Evolutionary conservation across 2,888 invertebrate genomes (phyloP), one percentile per base, ranked within the genome.

Genomic region (Cataglyphis livida): DNA sequence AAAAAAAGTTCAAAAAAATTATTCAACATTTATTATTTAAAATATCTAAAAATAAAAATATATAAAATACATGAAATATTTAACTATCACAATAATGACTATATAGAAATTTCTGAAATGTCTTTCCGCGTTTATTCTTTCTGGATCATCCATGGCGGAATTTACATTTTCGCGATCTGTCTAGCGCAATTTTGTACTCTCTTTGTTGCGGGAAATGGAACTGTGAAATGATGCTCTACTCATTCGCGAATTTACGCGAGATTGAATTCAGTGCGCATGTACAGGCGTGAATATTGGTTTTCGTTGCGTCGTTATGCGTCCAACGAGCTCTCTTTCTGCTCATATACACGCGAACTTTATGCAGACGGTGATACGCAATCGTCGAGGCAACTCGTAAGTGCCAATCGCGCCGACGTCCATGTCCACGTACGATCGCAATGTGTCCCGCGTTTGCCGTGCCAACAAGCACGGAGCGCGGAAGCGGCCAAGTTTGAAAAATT

Each of bases 361-460:
- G 76, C 84, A 78, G 82, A 86, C 84, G 89, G 84, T 84, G 84
- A 87, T 85, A 89, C 83, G 83, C 89, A 85, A 89, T 89, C 84
- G 87, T n/a, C 44, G 44, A 76, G 82, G 66, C 82, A 71, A 84
- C 82, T 10, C 84, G 88, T 88, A 89, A 89, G 87, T 88, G 88
- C 87, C 89, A 89, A 89, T 89, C 89, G 87, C 44, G 64, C 70
- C 85, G 81, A 85, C 85, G 85, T 88, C 84, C 74, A 85, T 83
- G 84, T 88, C 87, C 87, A 87, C 88, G 89, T 88, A 88, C 85
- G 85, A 87, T 85, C 65, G 85, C 87, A 87, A 85, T 85, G 88
- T 88, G 88, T 88, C 81, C 82, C 75, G 82, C 75, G 85, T 57
- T 25, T 54, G 64, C 44, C 9, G 25, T 25, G 51, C 65, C 79